Evolutionary conservation across 1,140 invertebrate species (phyloP), one percentile per base, ranked within the genome.

Genomic region (Drosophila serrata): DNA sequence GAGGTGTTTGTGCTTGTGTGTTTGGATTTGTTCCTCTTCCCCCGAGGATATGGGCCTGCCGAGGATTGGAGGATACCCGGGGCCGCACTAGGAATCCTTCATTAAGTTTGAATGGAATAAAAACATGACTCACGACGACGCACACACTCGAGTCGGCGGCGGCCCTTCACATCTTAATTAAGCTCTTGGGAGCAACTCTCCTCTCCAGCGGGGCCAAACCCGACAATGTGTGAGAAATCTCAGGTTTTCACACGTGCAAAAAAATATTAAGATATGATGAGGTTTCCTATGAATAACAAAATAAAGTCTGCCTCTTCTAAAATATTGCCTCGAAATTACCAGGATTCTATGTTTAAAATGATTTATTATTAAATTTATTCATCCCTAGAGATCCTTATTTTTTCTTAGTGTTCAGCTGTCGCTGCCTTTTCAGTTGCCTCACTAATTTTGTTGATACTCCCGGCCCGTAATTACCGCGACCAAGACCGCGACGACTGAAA

Each of bases 81-180:
- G 56, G 39, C 58, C 37, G 51, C 51, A 55, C 51, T 67, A 49
- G 56, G 42, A 79, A 84, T 88, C 72, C 81, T 90, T 88, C 84
- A 88, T 88, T 88, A 88, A 88, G 57, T 84, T 88, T 88, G 80
- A 80, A 88, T 88, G 77, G 87, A 88, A 88, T 80, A 58, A 80
- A 86, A 85, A 75, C 63, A 79, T 43, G 40, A 56, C 57, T 48
- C 43, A 37, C 22, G 37, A 24, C 48, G 51, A 58, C 33, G 40
- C 48, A 74, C 40, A 53, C 33, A 79, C 70, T 46, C 49, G 57
- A 51, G 58, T 58, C 17, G 72, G 40, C 55, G 75, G 48, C 60
- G 64, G 57, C 70, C 67, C 70, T 75, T 81, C 65, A 75, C 82
- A 88, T 90, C 84, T 88, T 88, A 88, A 88, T 90, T 88, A 88